Evolutionary conservation across 2,113 vertebrate species (phyloP).

Genomic region (Madoqua kirkii): DNA sequence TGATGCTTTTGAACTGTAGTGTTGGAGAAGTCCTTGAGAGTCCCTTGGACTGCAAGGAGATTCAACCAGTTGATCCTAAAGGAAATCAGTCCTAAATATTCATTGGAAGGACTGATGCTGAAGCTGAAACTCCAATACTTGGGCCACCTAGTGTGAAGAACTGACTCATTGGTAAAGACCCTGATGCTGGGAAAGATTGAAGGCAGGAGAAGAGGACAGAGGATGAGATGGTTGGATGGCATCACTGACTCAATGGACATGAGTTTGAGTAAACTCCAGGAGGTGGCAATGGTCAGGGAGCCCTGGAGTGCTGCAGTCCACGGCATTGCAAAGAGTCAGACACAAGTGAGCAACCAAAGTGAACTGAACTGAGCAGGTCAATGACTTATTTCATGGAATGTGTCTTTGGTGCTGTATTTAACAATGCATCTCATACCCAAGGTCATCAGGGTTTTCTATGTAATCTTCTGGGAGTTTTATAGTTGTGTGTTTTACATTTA

Average conservation of each 20-base stretch:
- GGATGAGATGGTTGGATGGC: neutral
- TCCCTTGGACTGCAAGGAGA: neutral
- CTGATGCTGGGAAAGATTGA: neutral
- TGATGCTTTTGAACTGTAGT: neutral
- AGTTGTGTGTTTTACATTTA: neutral
- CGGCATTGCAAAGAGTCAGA: neutral
- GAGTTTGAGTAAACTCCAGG: neutral
- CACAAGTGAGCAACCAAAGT: neutral
- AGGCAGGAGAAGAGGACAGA: neutral
- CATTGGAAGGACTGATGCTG: neutral
- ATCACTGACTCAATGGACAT: neutral
- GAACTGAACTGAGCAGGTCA: neutral
- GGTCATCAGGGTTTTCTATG: neutral
- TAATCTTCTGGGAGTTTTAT: neutral
- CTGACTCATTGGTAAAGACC: neutral
- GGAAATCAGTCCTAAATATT: neutral
- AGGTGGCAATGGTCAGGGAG: neutral
- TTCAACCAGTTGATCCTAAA: neutral
- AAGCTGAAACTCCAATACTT: neutral
- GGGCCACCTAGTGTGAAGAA: neutral
- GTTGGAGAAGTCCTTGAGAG: neutral
- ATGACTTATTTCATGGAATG: neutral
- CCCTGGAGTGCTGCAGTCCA: neutral
- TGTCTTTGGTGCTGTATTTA: neutral
- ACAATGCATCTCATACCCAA: neutral